phyloP scores from a whole-genome alignment of 2,888 invertebrate species.

The Bellardia bayeri region DNA sequence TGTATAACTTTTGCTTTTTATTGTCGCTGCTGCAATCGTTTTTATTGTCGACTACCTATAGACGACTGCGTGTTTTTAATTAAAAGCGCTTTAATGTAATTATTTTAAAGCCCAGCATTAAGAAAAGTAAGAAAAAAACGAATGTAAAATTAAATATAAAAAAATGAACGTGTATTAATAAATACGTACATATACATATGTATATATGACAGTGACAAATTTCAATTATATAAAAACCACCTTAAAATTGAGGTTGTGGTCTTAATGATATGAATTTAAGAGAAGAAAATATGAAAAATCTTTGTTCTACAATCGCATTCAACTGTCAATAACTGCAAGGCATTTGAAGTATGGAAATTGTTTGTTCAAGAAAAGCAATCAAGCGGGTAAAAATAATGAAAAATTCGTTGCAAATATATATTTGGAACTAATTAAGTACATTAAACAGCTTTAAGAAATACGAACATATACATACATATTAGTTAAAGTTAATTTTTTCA shows the following conservation, averaged over 20 bases:
- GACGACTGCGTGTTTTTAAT: slow-evolving; percentile 61
- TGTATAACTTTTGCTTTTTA: background rate
- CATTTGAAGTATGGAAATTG: too few species aligned
- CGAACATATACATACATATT: too few species aligned
- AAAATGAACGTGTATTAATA: slow-evolving; percentile 28
- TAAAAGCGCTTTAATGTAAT: slow-evolving; percentile 66
- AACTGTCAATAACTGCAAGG: background rate
- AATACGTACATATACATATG: background rate
- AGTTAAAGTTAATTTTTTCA: too few species aligned
- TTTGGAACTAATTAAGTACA: too few species aligned
- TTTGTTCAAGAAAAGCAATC: too few species aligned
- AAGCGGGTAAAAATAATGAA: too few species aligned
- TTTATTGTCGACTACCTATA: background rate
- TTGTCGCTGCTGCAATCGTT: background rate
- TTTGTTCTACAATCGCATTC: background rate
- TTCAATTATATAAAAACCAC: background rate
- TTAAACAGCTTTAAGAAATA: too few species aligned
- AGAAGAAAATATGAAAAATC: background rate
- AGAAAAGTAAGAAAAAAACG: background rate
- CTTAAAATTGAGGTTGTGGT: slow-evolving; percentile 10
- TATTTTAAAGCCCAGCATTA: slow-evolving; percentile 51
- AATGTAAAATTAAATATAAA: slow-evolving; percentile 41
- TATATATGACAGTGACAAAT: background rate
- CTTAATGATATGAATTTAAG: background rate
- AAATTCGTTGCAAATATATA: too few species aligned